Base-by-base conservation (phyloP, 2,797 vertebrate genomes). In the Pseudochromis fuscus region DNA sequence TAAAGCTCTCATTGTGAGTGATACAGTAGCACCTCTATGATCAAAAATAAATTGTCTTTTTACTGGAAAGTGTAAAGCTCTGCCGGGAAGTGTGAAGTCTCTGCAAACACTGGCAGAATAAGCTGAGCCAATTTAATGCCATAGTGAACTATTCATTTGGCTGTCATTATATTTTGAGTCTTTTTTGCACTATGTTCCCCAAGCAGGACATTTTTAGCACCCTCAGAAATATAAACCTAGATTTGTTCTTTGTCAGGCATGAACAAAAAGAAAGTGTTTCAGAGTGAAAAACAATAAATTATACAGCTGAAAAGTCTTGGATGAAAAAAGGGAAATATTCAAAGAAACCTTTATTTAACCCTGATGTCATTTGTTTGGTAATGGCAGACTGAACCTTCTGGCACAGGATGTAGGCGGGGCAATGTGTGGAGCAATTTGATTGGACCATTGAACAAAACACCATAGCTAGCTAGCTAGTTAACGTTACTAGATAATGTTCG, bases 1-100 rank as follows among this genome's bases (percentile, higher is more conserved):
- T 81, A 86, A 82, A 72, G 74, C 60, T 64, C 81, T 75, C 76
- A 75, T 80, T 89, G 86, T 82, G 56, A 77, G 57, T 23, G 60
- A 81, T 67, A 72, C 77, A 70, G 73, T 78, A 52, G 70, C 81
- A 85, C 81, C 77, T 79, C 81, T 78, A 51, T 72, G 57, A 85
- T 82, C 27, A 15, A 74, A 87, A 83, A 84, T 75, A 76, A 72
- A 80, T 55, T 45, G 30, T 61, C 35, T 71, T 63, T 65, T 58
- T 58, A 15, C 76, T 77, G 44, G 56, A 68, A 68, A 59, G 83
- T 86, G 82, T 69, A 78, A 87, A 86, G 68, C 68, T 67, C 56
- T 53, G 77, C 38, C 59, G 74, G 49, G 69, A 86, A 65, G 84
- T 81, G 84, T 86, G 72, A 88, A 87, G 73, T 77, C 45, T 61